Percentiles rank a stretch among this genome's conserved stretches.
Evolutionary conservation across 2,888 invertebrate species (phyloP).

Genomic region (Microctonus aethiopoides): DNA sequence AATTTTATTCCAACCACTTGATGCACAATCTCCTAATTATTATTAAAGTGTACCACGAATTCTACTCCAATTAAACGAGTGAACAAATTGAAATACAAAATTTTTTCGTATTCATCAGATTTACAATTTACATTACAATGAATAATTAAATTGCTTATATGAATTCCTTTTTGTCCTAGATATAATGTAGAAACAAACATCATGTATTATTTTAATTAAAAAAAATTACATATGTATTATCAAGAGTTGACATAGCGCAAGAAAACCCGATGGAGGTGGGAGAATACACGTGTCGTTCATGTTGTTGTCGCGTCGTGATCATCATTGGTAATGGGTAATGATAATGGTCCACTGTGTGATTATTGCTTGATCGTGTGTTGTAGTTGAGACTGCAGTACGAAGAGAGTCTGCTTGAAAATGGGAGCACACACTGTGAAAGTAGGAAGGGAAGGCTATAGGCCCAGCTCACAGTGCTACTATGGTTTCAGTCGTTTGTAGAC

Average conservation of each 20-base stretch:
- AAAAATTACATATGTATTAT: too few relatives aligned
- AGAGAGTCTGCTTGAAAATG: conserved; percentile 58
- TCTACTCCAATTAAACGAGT: too few relatives aligned
- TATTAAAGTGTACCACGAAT: too few relatives aligned
- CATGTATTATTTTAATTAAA: too few relatives aligned
- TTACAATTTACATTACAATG: too few relatives aligned
- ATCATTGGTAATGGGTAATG: conserved; percentile 59
- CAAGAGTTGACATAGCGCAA: too few relatives aligned
- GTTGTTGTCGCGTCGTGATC: conserved; percentile 28
- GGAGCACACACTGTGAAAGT: conserved; percentile 62
- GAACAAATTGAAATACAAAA: too few relatives aligned
- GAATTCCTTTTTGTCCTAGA: conserved; percentile 45
- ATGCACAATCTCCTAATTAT: too few relatives aligned
- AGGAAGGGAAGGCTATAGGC: conserved; percentile 64
- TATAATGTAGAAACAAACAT: conserved; percentile 33
- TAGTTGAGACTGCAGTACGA: background rate
- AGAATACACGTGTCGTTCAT: conserved; percentile 11
- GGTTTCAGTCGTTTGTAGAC: conserved; percentile 66
- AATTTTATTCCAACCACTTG: too few relatives aligned
- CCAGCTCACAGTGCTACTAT: conserved; percentile 59
- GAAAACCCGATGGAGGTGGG: background rate
- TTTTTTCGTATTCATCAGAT: too few relatives aligned
- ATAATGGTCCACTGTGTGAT: conserved; percentile 43
- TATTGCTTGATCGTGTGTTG: conserved; percentile 50
- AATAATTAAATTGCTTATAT: too few relatives aligned